Evolutionary conservation across 30 jellyfish, hydroid and myxozoan species (phyloP), one percentile per base, ranked within the genome.

Genomic region (Hydractinia echinata): DNA sequence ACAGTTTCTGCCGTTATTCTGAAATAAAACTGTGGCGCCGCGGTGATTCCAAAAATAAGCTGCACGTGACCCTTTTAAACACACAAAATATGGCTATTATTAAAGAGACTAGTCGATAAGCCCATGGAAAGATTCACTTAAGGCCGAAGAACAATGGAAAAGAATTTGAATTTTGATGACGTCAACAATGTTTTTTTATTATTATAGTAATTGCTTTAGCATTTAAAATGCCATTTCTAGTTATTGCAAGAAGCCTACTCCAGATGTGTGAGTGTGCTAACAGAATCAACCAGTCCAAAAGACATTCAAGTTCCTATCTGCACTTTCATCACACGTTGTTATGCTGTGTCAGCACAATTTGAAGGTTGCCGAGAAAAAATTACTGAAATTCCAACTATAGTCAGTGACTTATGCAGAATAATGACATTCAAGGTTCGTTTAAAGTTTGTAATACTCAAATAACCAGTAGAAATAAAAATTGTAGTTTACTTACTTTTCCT

Each of bases 321-420:
- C 73, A 19, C 90, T 81, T 79, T 84, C 64, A 72, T 94, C 20
- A 88, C 94, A 18, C 79, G 82, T 30, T 94, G 99, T 72, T 94
- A 73, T 77, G 80, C 97, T 20, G 97, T 91, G 11, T 95, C 99
- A 51, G 97, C 97, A 8, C 96, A 82, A 68, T 94, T 94, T 53
- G 97, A 88, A 77, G 99, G 95, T 11, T 94, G 96, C 80, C 85
- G 96, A 48, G 96, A 88, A 64, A 89, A 88, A 72, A 94, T 94
- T 79, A 85, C 96, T 1, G 99, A 94, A 61, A 56, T 94, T 4
- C 99, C 99, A 8, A 62, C 58, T 10, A 88, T 88, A 54, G 96
- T 94, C 19, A 67, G 52, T 13, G 94, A 89, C 81, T 86, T 94
- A 49, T 88, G 95, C 82, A 55, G 82, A 6, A 84, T 89, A 68